Evolutionary conservation across 1,140 invertebrate species (phyloP).

Genomic region (Limonius californicus): DNA sequence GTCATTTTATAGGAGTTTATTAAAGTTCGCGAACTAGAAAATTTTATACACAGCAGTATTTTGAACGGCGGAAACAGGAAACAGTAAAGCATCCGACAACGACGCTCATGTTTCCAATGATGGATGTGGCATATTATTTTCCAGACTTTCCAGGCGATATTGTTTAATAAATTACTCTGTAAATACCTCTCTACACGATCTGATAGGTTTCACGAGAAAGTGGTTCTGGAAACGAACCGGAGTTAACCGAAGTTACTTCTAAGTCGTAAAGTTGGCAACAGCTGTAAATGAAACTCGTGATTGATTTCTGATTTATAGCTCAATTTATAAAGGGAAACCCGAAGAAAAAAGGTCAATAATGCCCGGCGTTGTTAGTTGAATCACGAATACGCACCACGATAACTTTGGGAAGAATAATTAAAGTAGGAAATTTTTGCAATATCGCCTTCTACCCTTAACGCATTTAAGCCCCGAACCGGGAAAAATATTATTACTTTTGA

Average conservation of each 20-base stretch:
- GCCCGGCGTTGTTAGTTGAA: constrained; percentile 1
- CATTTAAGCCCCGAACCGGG: too few relatives aligned
- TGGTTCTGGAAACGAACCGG: constrained; percentile 10
- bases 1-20: background rate
- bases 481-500: too few relatives aligned
- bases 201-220: constrained; percentile 9
- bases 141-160: background rate
- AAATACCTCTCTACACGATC: background rate
- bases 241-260: constrained; percentile 11
- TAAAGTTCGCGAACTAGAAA: too few relatives aligned
- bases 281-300: constrained; percentile 20
- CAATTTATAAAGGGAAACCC: constrained; percentile 17
- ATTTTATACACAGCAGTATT: too few relatives aligned
- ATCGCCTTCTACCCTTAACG: too few relatives aligned
- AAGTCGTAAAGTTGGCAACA: constrained; percentile 17
- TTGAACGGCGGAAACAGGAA: too few relatives aligned
- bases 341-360: constrained; percentile 10
- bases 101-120: background rate
- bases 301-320: constrained; percentile 24
- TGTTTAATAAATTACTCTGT: constrained; percentile 10
- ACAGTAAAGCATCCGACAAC: background rate
- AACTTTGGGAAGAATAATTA: constrained; percentile 6
- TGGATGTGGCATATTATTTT: background rate
- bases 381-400: constrained; percentile 2
- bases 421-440: background rate